Evolutionary conservation across 2,113 vertebrate genomes (phyloP).

Genomic region (Lipophrys pholis): DNA sequence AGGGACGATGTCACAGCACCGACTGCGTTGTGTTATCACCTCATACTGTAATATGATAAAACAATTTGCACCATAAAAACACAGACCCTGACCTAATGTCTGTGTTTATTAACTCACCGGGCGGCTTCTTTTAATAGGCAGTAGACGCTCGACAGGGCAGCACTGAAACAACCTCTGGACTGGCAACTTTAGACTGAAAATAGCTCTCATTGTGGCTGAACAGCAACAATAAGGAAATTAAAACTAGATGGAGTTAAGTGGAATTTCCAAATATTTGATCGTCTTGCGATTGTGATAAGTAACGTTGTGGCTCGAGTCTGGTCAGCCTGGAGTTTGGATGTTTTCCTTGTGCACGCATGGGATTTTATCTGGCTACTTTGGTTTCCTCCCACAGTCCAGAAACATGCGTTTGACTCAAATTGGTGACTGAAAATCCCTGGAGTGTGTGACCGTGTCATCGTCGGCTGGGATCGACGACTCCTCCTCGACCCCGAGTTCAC

Average conservation of each 20-base stretch:
- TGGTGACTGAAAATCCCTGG: no score
- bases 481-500: no score
- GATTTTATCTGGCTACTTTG: no score
- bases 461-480: no score
- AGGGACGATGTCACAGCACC: not conserved
- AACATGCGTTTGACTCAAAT: no score
- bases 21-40: not conserved
- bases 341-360: no score
- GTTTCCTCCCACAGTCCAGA: no score
- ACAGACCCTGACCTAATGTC: not conserved
- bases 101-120: constrained; percentile 8
- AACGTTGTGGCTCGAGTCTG: no score
- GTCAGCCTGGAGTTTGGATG: no score
- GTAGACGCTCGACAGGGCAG: not conserved
- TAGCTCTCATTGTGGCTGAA: not conserved
- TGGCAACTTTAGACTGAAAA: not conserved
- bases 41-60: constrained; percentile 13
- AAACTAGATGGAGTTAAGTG: not conserved
- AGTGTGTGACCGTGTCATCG: no score
- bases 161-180: not conserved
- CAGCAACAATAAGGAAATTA: constrained; percentile 20
- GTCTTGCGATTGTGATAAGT: no score
- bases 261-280: not conserved
- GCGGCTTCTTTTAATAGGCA: not conserved
- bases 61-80: constrained; percentile 21